Conservation (phyloP, 2,797 vertebrate genomes). For the Podarcis lilfordi region DNA sequence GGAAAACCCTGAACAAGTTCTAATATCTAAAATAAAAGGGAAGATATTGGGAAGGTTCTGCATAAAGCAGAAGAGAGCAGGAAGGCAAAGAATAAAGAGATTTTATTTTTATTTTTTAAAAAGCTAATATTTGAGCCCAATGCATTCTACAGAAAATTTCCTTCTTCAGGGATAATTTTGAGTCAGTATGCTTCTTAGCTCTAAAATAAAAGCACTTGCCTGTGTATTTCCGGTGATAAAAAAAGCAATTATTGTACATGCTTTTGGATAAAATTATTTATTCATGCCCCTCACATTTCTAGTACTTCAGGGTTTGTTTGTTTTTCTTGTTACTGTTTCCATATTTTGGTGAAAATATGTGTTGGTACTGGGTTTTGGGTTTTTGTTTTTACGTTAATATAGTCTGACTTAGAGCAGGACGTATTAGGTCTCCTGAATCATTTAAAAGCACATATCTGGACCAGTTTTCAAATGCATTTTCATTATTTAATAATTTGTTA, state of each 20-base stretch:
- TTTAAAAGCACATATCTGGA: not conserved
- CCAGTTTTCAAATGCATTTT: not conserved
- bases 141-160: not conserved
- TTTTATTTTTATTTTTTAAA: not conserved
- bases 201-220: not conserved
- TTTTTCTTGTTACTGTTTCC: not conserved
- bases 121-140: not conserved
- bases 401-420: not conserved
- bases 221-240: not conserved
- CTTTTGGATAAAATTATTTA: not conserved
- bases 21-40: not conserved
- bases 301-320: not conserved
- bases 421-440: not conserved
- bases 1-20: conserved; percentile 1
- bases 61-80: not conserved
- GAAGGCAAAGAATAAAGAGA: not conserved
- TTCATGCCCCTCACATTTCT: not conserved
- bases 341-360: not conserved
- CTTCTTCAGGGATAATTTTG: not conserved
- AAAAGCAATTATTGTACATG: not conserved
- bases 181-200: not conserved
- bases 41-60: too few species aligned
- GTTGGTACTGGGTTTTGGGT: not conserved
- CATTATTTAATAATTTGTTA: not conserved
- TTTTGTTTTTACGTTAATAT: not conserved